phyloP scores from a whole-genome alignment of 1,140 invertebrate genomes.

The Brachionus sp. region DNA sequence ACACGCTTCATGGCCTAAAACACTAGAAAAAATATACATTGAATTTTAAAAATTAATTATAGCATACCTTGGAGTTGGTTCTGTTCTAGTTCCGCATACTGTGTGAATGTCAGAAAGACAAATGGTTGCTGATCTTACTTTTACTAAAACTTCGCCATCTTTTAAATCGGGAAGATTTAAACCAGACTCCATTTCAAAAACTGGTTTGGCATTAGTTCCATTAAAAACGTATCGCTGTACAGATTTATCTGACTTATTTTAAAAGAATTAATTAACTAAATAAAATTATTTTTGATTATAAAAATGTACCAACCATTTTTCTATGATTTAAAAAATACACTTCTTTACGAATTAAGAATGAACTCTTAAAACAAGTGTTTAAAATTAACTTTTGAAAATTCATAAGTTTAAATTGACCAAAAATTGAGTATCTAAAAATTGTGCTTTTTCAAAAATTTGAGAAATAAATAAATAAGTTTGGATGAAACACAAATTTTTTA shows the following conservation, averaged over 20 bases:
- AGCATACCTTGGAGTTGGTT: slow-evolving; percentile 24
- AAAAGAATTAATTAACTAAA: neutral
- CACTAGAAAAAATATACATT: neutral
- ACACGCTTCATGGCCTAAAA: slow-evolving; percentile 42
- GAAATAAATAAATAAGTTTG: no score
- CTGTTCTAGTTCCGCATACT: slow-evolving; percentile 6
- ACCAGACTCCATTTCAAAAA: neutral
- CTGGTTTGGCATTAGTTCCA: slow-evolving; percentile 17
- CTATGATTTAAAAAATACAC: neutral
- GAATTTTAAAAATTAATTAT: neutral
- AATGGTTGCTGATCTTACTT: slow-evolving; percentile 10
- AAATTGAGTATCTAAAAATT: neutral
- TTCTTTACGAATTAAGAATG: slow-evolving; percentile 4
- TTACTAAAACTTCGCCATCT: slow-evolving; percentile 16
- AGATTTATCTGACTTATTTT: neutral
- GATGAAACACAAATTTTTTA: no score
- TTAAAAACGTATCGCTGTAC: slow-evolving; percentile 1
- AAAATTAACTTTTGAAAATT: neutral
- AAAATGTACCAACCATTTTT: neutral
- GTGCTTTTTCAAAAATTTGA: neutral
- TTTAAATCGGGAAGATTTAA: neutral
- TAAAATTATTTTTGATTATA: neutral
- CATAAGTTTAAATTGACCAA: neutral
- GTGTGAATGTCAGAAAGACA: slow-evolving; percentile 37
- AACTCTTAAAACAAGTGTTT: neutral